These are phyloP conservation scores for Drosophila borealis DNA, from an alignment of 2,888 invertebrate genomes.

Conservation along the genomic window DNA sequence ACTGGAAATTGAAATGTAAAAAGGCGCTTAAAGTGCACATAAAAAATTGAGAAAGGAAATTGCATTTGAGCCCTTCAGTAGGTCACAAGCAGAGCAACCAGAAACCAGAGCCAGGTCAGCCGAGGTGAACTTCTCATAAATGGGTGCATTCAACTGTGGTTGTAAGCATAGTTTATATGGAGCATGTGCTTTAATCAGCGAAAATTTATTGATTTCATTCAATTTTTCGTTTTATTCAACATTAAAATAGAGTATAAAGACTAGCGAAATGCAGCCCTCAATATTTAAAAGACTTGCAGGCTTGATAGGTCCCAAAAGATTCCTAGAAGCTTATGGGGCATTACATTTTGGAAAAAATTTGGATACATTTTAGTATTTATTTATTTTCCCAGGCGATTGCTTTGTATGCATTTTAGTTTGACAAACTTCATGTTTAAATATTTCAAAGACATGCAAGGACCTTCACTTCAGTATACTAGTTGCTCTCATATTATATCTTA, in stretches of 20 bases:
- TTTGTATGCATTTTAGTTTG: constrained; percentile 9
- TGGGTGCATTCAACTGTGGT: constrained; percentile 70
- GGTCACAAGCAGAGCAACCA: constrained; percentile 49
- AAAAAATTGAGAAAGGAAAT: constrained; percentile 74
- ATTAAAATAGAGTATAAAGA: too few relatives aligned
- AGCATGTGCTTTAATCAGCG: constrained; percentile 14
- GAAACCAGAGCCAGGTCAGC: constrained; percentile 42
- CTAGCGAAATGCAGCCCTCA: too few relatives aligned
- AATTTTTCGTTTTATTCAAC: neutral
- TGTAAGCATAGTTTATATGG: constrained; percentile 11
- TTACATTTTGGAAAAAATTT: too few relatives aligned
- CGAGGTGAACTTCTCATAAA: constrained; percentile 64
- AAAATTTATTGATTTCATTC: neutral
- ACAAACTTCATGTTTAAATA: constrained; percentile 10
- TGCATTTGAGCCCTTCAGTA: constrained; percentile 67
- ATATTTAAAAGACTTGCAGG: too few relatives aligned
- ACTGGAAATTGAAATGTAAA: constrained; percentile 74
- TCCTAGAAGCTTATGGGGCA: too few relatives aligned
- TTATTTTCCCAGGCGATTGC: neutral
- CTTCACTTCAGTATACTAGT: too few relatives aligned
- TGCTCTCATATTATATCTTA: too few relatives aligned
- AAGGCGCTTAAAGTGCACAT: constrained; percentile 77
- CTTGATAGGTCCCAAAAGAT: too few relatives aligned
- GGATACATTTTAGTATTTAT: neutral
- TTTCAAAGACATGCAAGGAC: too few relatives aligned